Evolutionary conservation across 1,140 invertebrate species (phyloP).

Genomic region (Drosophila arizonae): DNA sequence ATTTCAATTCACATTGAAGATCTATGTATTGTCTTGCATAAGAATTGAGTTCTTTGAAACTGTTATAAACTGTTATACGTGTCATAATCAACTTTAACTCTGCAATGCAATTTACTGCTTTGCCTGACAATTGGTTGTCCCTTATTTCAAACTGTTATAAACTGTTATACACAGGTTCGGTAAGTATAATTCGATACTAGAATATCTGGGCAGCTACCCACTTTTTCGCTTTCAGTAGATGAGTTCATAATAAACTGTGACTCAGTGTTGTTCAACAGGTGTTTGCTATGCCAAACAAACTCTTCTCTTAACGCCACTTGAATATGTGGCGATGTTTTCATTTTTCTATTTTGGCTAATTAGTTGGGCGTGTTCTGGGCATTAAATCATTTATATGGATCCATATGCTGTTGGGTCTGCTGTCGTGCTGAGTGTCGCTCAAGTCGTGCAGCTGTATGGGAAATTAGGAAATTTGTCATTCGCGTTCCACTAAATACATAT

Average conservation of each 20-base stretch:
- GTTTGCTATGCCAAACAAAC: constrained; percentile 35
- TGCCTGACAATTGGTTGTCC: too few relatives aligned
- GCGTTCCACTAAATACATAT: neutral
- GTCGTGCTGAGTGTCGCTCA: constrained; percentile 38
- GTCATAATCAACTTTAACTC: too few relatives aligned
- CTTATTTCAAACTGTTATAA: too few relatives aligned
- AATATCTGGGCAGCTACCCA: too few relatives aligned
- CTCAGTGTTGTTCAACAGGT: constrained; percentile 51
- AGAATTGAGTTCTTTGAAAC: too few relatives aligned
- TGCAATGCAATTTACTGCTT: too few relatives aligned
- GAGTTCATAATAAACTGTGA: constrained; percentile 53
- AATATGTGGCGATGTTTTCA: constrained; percentile 1
- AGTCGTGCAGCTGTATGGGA: constrained; percentile 52
- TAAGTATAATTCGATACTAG: too few relatives aligned
- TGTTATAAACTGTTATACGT: too few relatives aligned
- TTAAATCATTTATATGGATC: constrained; percentile 13
- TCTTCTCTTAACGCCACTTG: constrained; percentile 6
- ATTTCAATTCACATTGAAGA: too few relatives aligned
- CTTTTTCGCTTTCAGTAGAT: constrained; percentile 23
- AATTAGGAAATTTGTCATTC: constrained; percentile 8
- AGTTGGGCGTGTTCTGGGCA: constrained; percentile 42
- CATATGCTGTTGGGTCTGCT: constrained; percentile 1
- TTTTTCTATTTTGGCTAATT: constrained; percentile 43
- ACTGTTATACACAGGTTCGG: too few relatives aligned
- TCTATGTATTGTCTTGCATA: too few relatives aligned